Evolutionary conservation across 2,888 invertebrate species (phyloP).

Genomic region (Polydesmus complanatus): DNA sequence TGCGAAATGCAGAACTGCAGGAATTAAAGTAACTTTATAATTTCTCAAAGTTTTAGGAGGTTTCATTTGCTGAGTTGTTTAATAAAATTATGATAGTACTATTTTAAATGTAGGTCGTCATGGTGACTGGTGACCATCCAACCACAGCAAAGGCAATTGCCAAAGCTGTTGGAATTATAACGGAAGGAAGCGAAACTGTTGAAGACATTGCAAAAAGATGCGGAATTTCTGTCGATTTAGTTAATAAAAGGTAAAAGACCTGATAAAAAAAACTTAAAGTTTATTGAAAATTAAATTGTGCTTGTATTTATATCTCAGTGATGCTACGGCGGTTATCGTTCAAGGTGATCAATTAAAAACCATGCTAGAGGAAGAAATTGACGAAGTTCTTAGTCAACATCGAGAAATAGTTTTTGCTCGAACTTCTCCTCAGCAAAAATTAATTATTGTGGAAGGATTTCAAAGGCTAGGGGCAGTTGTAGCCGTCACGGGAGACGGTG

Average conservation of each 20-base stretch:
- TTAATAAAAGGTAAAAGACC: slow-evolving; percentile 30
- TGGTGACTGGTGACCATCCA: slow-evolving; percentile 31
- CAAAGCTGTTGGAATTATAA: slow-evolving; percentile 37
- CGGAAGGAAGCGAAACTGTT: slow-evolving; percentile 32
- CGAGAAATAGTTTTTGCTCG: slow-evolving; percentile 58
- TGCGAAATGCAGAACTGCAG: slow-evolving; percentile 29
- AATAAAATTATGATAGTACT: too few relatives aligned
- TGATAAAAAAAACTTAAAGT: too few relatives aligned
- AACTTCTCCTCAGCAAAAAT: slow-evolving; percentile 36
- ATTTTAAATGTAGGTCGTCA: slow-evolving; percentile 34
- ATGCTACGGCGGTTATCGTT: slow-evolving; percentile 21
- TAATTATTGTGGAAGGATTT: slow-evolving; percentile 43
- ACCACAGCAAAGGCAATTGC: slow-evolving; percentile 27
- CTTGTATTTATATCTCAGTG: slow-evolving; percentile 27
- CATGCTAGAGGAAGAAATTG: slow-evolving; percentile 34
- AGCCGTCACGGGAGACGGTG: slow-evolving; percentile 64
- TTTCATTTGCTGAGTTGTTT: background rate
- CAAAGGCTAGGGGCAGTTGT: slow-evolving; percentile 42
- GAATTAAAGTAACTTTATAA: slow-evolving; percentile 28
- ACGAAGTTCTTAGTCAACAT: slow-evolving; percentile 44
- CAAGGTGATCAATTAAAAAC: slow-evolving; percentile 22
- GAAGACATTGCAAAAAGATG: slow-evolving; percentile 33
- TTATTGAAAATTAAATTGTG: too few relatives aligned
- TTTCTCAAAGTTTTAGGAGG: background rate
- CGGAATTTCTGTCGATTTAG: slow-evolving; percentile 29